A percentile compares a stretch with the other conserved stretches of the same genome.
Evolutionary conservation across 2,888 invertebrate species (phyloP).

Genomic region (Meganola albula): DNA sequence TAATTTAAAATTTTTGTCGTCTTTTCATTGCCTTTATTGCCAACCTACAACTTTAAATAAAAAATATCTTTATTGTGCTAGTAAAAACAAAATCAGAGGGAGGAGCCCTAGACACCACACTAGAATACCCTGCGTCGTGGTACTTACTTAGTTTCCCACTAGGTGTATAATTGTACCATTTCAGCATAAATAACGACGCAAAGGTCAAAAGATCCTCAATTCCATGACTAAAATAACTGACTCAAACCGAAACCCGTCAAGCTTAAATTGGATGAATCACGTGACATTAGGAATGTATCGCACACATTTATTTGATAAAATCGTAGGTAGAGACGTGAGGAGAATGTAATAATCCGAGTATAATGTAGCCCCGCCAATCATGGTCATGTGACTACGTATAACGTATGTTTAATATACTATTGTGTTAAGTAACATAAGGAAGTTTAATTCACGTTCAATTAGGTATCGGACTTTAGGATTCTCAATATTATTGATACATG

Average conservation of each 20-base stretch:
- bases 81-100: no score
- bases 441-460: no score
- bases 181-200: conserved; percentile 19
- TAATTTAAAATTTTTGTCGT: no score
- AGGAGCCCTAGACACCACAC: no score
- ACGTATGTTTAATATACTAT: conserved; percentile 38
- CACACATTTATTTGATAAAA: conserved; percentile 65
- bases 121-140: no score
- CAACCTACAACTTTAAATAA: not conserved
- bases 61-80: not conserved
- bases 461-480: no score
- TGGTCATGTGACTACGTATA: conserved; percentile 26
- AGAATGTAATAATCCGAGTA: conserved; percentile 63
- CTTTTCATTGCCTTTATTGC: no score
- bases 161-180: no score
- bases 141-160: no score
- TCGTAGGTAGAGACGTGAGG: conserved; percentile 55
- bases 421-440: not conserved
- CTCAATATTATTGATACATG: no score
- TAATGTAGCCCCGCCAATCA: conserved; percentile 55
- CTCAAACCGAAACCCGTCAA: conserved; percentile 50
- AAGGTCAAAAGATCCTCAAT: conserved; percentile 29
- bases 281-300: conserved; percentile 56
- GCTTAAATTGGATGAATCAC: conserved; percentile 58
- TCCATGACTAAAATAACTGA: conserved; percentile 41